Evolutionary conservation across 2,888 invertebrate species (phyloP).

Genomic region (Plagiodera versicolora): DNA sequence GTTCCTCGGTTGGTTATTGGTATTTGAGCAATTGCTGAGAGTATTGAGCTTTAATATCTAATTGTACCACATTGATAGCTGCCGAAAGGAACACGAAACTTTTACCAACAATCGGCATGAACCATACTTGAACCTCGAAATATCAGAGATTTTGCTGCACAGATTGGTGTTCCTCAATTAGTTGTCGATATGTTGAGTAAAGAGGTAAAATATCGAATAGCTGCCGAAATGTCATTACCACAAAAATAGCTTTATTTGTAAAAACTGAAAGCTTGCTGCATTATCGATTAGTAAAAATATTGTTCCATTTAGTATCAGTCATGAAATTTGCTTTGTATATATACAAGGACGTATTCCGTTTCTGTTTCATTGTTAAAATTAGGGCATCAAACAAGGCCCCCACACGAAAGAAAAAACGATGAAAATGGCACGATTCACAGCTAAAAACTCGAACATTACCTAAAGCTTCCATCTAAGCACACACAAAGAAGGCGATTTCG

Average conservation of each 20-base stretch:
- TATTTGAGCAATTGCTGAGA: no score
- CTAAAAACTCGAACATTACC: constrained; percentile 41
- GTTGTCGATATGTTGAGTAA: background rate
- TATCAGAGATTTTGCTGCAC: no score
- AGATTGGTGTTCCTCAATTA: background rate
- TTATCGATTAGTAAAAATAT: constrained; percentile 34
- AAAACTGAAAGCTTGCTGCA: constrained; percentile 24
- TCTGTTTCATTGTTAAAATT: constrained; percentile 15
- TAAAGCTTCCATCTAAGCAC: constrained; percentile 21
- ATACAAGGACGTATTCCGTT: constrained; percentile 37
- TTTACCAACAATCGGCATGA: no score
- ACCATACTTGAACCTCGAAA: no score
- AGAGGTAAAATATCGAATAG: background rate
- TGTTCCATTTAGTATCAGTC: constrained; percentile 39
- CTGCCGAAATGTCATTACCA: constrained; percentile 18
- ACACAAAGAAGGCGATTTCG: constrained; percentile 13
- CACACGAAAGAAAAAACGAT: constrained; percentile 26
- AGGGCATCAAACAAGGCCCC: constrained; percentile 21
- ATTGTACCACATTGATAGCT: no score
- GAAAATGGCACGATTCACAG: constrained; percentile 56
- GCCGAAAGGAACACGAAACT: background rate
- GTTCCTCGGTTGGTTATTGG: no score
- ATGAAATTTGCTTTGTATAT: constrained; percentile 34
- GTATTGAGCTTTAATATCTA: no score
- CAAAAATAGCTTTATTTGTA: constrained; percentile 8